These are phyloP conservation scores for Drosophila sproati DNA, from an alignment of 1,140 invertebrate species.

Conservation along the genomic window DNA sequence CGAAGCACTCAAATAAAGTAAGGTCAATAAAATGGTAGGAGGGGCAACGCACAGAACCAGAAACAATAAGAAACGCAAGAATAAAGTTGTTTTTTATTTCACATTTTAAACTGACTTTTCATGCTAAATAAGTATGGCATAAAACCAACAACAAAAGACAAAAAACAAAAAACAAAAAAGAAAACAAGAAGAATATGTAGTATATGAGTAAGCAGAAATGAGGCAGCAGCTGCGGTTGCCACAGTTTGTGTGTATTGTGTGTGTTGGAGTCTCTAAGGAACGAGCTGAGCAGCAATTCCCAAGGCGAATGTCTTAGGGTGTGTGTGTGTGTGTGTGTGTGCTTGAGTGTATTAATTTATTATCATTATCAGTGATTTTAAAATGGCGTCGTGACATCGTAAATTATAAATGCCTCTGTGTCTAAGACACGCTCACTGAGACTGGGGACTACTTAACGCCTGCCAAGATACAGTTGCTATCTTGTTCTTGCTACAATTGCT, in stretches of 20 bases:
- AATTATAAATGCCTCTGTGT: conserved; percentile 73
- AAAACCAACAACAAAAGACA: conserved; percentile 40
- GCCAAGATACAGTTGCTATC: conserved; percentile 20
- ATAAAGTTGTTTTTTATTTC: conserved; percentile 42
- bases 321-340: conserved; percentile 16
- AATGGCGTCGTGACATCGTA: conserved; percentile 80
- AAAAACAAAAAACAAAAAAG: not conserved
- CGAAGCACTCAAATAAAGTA: conserved; percentile 56
- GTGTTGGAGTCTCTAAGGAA: conserved; percentile 17
- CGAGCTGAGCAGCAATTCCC: conserved; percentile 18
- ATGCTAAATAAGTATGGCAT: conserved; percentile 78
- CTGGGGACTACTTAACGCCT: conserved; percentile 73
- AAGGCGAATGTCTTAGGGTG: conserved; percentile 21
- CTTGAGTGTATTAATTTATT: conserved; percentile 76
- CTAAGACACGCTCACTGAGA: conserved; percentile 29
- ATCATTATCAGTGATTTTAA: conserved; percentile 84
- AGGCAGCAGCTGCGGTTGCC: conserved; percentile 21
- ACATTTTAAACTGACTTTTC: conserved; percentile 79
- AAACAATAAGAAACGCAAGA: conserved; percentile 35
- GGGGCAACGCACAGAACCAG: conserved; percentile 6
- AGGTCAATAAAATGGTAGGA: conserved; percentile 29
- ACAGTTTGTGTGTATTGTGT: not conserved
- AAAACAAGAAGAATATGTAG: not conserved
- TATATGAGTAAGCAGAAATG: not conserved
- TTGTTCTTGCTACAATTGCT: conserved; percentile 20